Evolutionary conservation across 2,797 vertebrate genomes (phyloP), one percentile per base, ranked within the genome.

Genomic region (Parauchenoglanis punctatus): DNA sequence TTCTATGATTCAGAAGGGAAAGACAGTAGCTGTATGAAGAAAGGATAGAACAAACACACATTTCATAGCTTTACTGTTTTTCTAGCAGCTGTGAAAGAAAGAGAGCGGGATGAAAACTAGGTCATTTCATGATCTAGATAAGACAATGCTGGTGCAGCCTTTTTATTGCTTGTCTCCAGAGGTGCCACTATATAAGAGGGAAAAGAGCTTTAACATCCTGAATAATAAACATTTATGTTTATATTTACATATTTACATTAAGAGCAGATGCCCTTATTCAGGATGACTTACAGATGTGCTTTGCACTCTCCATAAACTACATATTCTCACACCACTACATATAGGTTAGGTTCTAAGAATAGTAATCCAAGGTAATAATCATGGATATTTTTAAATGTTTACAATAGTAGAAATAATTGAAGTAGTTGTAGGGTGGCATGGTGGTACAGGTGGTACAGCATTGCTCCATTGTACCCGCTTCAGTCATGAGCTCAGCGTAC

Each of bases 111-210:
- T 58, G 81, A 82, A 93, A 85, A 91, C 46, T 86, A 91, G 93
- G 93, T 95, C 92, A 93, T 83, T 88, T 85, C 87, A 86, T 91
- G 90, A 89, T 93, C 90, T 87, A 92, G 90, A 93, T 93, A 88
- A 91, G 92, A 88, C 81, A 86, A 81, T 88, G 77, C 87, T 88
- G 83, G 70, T 52, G 49, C 58, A 68, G 80, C 77, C 58, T 78
- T 91, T 73, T 54, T 78, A 44, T 40, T 90, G 85, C 59, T n/a
- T 10, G 65, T 88, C 75, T 87, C 86, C 84, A 75, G 77, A 80
- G 84, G 72, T 89, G 56, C 46, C 35, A 85, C 65, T 49, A 7
- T 31, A 75, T 68, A 89, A 83, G 46, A 13, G 20, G 35, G 54
- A 40, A 35, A 81, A 78, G 3, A 4, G 12, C 1, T 73, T 31